Conservation (phyloP, 2,113 vertebrate genomes). For the Caranx ignobilis region DNA sequence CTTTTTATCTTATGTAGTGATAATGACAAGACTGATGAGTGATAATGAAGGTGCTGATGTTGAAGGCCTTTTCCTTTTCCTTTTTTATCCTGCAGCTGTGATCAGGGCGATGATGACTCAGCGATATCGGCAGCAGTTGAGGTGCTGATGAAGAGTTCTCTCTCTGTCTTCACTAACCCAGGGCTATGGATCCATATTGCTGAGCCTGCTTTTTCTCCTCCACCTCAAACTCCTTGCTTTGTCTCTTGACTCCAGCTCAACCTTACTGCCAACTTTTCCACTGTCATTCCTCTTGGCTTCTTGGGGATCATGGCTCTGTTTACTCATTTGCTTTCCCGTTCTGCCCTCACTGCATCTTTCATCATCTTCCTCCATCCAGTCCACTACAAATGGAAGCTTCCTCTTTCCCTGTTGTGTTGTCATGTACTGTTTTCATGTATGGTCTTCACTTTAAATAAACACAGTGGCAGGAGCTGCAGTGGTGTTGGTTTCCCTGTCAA, state of each 20-base stretch:
- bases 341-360: conserved; percentile 31
- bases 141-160: conserved; percentile 81
- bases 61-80: conserved; percentile 2
- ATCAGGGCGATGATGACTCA: conserved; percentile 73
- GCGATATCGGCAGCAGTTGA: conserved; percentile 72
- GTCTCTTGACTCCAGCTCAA: conserved; percentile 60
- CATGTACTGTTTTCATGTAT: conserved; percentile 44
- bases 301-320: conserved; percentile 34
- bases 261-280: conserved; percentile 49
- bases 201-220: conserved; percentile 70
- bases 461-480: conserved; percentile 18
- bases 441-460: conserved; percentile 44
- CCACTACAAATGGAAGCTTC: conserved; percentile 20
- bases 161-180: conserved; percentile 75
- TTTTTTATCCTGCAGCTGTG: conserved; percentile 58
- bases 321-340: conserved; percentile 16
- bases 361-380: conserved; percentile 39
- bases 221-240: conserved; percentile 70
- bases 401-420: conserved; percentile 37
- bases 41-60: conserved; percentile 51
- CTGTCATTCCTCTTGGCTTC: conserved; percentile 48
- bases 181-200: conserved; percentile 81
- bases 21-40: conserved; percentile 40
- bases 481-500: conserved; percentile 24
- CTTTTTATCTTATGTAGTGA: conserved; percentile 15